Evolutionary conservation across 1,140 invertebrate species (phyloP).

Genomic region (Trichonephila clavipes): DNA sequence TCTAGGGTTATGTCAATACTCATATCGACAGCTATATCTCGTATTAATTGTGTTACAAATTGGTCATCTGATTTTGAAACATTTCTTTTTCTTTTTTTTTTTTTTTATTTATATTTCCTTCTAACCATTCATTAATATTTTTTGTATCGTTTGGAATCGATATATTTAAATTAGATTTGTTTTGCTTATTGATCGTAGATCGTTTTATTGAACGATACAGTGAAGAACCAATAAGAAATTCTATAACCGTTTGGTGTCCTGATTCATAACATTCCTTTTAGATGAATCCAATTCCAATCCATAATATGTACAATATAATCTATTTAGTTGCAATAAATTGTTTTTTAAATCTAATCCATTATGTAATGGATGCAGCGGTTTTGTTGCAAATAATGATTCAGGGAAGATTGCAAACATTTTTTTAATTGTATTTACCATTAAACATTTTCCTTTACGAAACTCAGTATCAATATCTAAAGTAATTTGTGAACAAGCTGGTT

Average conservation of each 20-base stretch:
- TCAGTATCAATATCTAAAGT: neutral
- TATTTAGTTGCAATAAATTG: neutral
- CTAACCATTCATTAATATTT: constrained; percentile 34
- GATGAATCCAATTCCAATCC: neutral
- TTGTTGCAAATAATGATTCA: neutral
- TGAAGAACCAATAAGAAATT: neutral
- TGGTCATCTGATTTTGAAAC: neutral
- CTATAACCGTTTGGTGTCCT: neutral
- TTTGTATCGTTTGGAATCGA: neutral
- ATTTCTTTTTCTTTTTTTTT: too few relatives aligned
- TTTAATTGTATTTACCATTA: neutral
- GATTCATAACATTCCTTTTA: neutral
- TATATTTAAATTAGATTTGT: neutral
- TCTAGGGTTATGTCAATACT: neutral
- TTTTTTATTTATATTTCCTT: neutral
- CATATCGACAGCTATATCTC: neutral
- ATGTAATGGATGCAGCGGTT: neutral
- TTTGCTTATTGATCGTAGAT: neutral
- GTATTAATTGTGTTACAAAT: neutral
- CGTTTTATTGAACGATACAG: constrained; percentile 16
- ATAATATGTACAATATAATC: constrained; percentile 27
- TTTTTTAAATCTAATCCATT: neutral
- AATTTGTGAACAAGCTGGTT: neutral
- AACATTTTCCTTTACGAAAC: neutral
- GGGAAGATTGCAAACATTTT: constrained; percentile 2